phyloP scores from a whole-genome alignment of 1,140 invertebrate species.

The Polyergus mexicanus region DNA sequence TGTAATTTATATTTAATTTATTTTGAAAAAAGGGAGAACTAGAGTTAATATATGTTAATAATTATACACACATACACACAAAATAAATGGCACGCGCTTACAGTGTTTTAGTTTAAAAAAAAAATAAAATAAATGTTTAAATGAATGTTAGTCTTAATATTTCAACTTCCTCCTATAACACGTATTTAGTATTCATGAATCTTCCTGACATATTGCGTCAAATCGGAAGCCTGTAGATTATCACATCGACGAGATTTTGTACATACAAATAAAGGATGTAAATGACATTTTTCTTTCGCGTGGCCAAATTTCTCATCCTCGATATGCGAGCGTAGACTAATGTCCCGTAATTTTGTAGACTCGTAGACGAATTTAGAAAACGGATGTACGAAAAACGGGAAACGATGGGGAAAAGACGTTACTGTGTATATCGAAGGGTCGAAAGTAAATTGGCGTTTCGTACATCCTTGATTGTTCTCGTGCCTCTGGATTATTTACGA shows the following conservation, averaged over 20 bases:
- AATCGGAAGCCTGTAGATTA: background rate
- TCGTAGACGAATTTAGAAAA: background rate
- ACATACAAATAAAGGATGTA: background rate
- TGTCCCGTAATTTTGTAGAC: too few relatives aligned
- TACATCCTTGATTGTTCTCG: slow-evolving; percentile 33
- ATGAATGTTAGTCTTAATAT: background rate
- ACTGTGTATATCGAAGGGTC: background rate
- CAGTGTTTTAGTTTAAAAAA: background rate
- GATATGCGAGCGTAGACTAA: background rate
- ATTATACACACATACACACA: too few relatives aligned
- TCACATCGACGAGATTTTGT: background rate
- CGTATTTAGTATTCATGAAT: background rate
- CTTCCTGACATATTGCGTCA: background rate
- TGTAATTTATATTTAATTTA: too few relatives aligned
- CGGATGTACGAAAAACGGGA: background rate
- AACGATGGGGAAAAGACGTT: background rate
- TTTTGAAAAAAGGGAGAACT: too few relatives aligned
- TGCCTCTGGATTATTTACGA: slow-evolving; percentile 69
- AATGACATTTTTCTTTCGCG: background rate
- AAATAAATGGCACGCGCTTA: too few relatives aligned
- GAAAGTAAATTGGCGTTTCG: slow-evolving; percentile 36
- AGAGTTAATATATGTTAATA: too few relatives aligned
- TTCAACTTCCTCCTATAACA: background rate
- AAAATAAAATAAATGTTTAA: background rate
- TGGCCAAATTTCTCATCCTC: background rate